phyloP scores from a whole-genome alignment of 2,888 invertebrate genomes.

The Crioceris asparagi region DNA sequence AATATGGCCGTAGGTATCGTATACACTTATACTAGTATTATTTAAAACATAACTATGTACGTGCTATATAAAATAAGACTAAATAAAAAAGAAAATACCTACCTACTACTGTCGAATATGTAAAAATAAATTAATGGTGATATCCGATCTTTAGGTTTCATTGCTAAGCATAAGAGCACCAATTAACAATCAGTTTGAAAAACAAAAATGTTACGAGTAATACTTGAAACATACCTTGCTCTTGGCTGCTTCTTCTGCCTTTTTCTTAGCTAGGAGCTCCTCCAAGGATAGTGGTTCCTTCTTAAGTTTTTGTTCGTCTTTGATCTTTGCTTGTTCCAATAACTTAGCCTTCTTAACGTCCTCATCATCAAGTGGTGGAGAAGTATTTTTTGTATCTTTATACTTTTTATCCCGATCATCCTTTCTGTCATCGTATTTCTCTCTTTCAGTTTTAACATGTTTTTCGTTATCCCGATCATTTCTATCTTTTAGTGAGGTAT shows the following conservation, averaged over 20 bases:
- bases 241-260: constrained; percentile 87
- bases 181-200: too few species aligned
- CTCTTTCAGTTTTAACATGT: constrained; percentile 22
- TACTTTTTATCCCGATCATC: constrained; percentile 30
- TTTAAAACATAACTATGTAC: too few species aligned
- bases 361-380: constrained; percentile 34
- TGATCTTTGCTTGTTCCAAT: constrained; percentile 10
- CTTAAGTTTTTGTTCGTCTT: constrained; percentile 33
- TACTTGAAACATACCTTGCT: constrained; percentile 80
- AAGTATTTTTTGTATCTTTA: constrained; percentile 25
- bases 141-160: too few species aligned
- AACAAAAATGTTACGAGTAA: too few species aligned
- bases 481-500: constrained; percentile 15
- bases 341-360: too few species aligned
- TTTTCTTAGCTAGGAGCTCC: constrained; percentile 89
- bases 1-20: too few species aligned
- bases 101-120: too few species aligned
- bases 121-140: too few species aligned
- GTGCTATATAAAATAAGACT: too few species aligned
- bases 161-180: too few species aligned
- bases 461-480: constrained; percentile 13
- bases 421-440: constrained; percentile 23
- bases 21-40: too few species aligned
- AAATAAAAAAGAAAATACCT: too few species aligned
- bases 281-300: constrained; percentile 91